Base-by-base conservation (phyloP, 2,888 invertebrate genomes). In the Teleiodes luculella region DNA sequence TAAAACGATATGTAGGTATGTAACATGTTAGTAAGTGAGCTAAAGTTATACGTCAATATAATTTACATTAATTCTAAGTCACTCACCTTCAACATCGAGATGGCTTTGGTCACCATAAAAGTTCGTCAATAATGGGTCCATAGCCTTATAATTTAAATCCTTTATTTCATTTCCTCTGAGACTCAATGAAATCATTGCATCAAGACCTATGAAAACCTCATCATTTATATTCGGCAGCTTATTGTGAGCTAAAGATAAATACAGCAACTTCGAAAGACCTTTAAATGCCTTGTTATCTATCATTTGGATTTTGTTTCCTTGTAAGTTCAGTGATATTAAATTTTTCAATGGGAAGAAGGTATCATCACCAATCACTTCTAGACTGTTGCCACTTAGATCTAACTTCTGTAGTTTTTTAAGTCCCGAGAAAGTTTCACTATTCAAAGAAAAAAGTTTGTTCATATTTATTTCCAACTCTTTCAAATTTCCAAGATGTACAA, bases 401-500 rank as follows among this genome's bases (percentile, higher is more conserved):
- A 96, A 83, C 65, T 92, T 91, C 66, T 91, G 91, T 55, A 96
- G 81, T 64, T 92, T 92, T 50, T 88, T 91, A 64, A 96, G 79
- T 0, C 96, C 96, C 35, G 92, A 90, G 74, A 96, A 96, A 14
- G 94, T 94, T 66, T 95, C 94, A 54, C 92, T 92, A 48, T 95
- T 95, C 64, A 96, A 81, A 54, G 93, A 93, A 61, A 93, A 92
- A 36, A 96, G 89, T 65, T 91, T 91, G 77, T 94, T 96, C 63
- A 91, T 91, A 65, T 95, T 94, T 58, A 97, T 86, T 76, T 97
- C 96, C 51, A 98, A 81, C 61, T 94, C 94, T 55, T 92, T 92
- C 50, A 97, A 86, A 65, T 93, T 92, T 0, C 83, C 81, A 66
- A 95, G 82, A 64, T 94, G 91, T 56, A 91, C 82, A 65, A 95